Evolutionary conservation across 53 echinoderm and acorn worm species (phyloP), one percentile per base, ranked within the genome.

Genomic region (Luidia sarsii): DNA sequence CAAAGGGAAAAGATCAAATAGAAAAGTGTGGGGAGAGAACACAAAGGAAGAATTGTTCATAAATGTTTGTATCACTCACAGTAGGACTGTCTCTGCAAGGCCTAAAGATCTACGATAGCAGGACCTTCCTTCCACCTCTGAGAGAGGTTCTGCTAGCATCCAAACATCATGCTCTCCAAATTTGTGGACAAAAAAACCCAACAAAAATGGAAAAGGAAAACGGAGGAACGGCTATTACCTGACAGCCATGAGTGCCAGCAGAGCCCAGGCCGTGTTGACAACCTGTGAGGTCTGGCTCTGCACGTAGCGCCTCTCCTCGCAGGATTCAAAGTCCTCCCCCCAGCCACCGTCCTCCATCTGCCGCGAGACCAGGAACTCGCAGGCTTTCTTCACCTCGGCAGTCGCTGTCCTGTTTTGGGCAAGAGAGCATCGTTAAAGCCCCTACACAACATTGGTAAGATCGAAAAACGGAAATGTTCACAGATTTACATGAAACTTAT

Each of bases 321-420:
- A 95, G n/a, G 92, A 92, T 38, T 90, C 95, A 77, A 95, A 95
- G 60, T 95, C 90, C 64, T 95, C 95, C 23, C 95, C 95, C 95
- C 95, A 95, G 27, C 95, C 95, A 16, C 95, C 95, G 43, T 95
- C 95, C 16, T 89, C 89, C 89, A 89, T 95, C 89, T 95, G 95
- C 23, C 70, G 83, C 20, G 91, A 92, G 51, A 80, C 53, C 36
- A 95, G 77, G 80, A 95, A 95, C 56, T 59, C 65, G 30, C 95
- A 95, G 1, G 95, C 95, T 39, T 81, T 92, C 81, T 89, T 89
- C 14, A 92, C 89, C 56, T 92, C 92, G 2, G 16, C 36, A 34
- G 82, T 92, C 2, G 86, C 89, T 15, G 92, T 75, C 59, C 95
- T 95, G 57, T 10, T 33, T 34, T 19, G 25, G 27, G 35, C 1